These are phyloP conservation scores for Lonchura striata DNA, from an alignment of 2,113 vertebrate species.

Conservation along the genomic window DNA sequence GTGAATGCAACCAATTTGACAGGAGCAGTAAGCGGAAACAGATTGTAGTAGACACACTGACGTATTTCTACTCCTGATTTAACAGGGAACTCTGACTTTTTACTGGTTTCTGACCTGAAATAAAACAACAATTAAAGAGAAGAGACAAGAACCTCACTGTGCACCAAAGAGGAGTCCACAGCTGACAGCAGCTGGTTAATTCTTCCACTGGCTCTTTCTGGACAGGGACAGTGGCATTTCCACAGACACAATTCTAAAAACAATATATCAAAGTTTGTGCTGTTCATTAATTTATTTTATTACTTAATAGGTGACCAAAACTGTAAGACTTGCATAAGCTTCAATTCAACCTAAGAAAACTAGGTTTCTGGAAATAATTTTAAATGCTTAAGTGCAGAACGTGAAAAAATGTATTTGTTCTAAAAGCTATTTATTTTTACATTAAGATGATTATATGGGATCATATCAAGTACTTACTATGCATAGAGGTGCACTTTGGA, in stretches of 20 bases:
- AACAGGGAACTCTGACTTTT: background rate
- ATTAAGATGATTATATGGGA: background rate
- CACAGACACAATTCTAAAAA: background rate
- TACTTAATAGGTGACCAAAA: background rate
- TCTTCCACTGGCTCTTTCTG: background rate
- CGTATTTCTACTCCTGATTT: background rate
- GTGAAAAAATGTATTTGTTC: background rate
- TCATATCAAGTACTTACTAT: background rate
- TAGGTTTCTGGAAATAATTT: background rate
- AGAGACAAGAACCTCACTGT: background rate
- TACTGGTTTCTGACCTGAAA: background rate
- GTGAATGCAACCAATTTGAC: constrained; percentile 5
- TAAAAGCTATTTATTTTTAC: background rate
- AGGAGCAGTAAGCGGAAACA: constrained; percentile 25
- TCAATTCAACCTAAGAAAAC: background rate
- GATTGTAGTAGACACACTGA: background rate
- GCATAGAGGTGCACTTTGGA: background rate
- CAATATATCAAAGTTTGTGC: background rate
- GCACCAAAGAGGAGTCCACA: background rate
- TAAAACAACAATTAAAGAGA: background rate
- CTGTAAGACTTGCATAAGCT: background rate
- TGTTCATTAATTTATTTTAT: background rate
- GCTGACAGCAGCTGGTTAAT: background rate
- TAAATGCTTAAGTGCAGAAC: background rate
- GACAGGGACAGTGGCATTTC: background rate